Conservation (phyloP, 1,140 invertebrate genomes). For the Dendroctonus ponderosae region DNA sequence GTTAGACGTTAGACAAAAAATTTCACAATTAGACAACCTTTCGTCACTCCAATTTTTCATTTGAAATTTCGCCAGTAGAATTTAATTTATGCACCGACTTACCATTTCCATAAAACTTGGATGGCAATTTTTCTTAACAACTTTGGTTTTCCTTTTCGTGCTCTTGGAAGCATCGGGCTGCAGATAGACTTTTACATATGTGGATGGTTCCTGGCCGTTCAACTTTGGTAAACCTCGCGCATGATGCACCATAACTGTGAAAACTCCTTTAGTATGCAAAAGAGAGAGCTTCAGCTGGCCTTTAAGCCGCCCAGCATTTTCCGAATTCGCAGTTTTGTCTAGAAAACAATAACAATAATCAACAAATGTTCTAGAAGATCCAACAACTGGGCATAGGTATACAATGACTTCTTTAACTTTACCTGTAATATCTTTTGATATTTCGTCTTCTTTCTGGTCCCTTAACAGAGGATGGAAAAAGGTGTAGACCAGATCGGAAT, state of each 20-base stretch:
- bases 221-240: constrained; percentile 77
- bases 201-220: constrained; percentile 77
- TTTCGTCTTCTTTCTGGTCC: constrained; percentile 78
- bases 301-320: constrained; percentile 44
- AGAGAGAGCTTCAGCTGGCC: constrained; percentile 68
- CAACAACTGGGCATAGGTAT: too few species aligned
- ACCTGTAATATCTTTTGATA: constrained; percentile 65
- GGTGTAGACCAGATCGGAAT: constrained; percentile 95
- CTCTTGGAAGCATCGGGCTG: constrained; percentile 82
- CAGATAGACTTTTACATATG: constrained; percentile 93
- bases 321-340: constrained; percentile 13
- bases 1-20: too few species aligned
- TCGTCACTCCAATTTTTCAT: too few species aligned
- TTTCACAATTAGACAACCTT: too few species aligned
- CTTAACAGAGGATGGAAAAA: constrained; percentile 95
- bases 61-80: too few species aligned
- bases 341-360: too few species aligned
- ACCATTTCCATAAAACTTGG: constrained; percentile 99
- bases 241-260: constrained; percentile 86
- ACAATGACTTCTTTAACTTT: constrained; percentile 21
- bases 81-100: constrained; percentile 42
- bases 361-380: too few species aligned
- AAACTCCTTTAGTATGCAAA: constrained; percentile 75
- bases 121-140: constrained; percentile 86
- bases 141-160: constrained; percentile 94